A percentile compares a stretch with the other conserved stretches of the same genome.
Evolutionary conservation across 2,888 invertebrate species (phyloP).

Genomic region (Cybosia mesomella): DNA sequence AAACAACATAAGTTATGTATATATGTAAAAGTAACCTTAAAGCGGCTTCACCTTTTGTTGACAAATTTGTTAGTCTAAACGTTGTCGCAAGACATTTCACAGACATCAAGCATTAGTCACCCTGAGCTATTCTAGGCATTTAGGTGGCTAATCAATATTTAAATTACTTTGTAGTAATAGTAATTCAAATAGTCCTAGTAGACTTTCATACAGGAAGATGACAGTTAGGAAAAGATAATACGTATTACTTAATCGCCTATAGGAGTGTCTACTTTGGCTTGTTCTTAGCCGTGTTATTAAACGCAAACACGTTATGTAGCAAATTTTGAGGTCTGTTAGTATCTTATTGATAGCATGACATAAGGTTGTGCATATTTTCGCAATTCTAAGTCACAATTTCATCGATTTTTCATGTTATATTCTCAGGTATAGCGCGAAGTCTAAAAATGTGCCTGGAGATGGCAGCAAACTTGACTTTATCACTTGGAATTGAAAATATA

Average conservation of each 20-base stretch:
- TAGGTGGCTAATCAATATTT: constrained; percentile 51
- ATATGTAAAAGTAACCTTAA: constrained; percentile 9
- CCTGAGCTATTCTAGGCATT: constrained; percentile 49
- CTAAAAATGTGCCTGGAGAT: too few relatives aligned
- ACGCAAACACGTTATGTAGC: too few relatives aligned
- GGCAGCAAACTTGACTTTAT: too few relatives aligned
- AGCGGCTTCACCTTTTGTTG: constrained; percentile 20
- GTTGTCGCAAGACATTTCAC: constrained; percentile 43
- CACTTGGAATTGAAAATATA: too few relatives aligned
- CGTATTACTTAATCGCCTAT: background rate
- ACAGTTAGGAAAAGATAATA: constrained; percentile 13
- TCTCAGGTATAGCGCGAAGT: too few relatives aligned
- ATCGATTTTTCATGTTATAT: too few relatives aligned
- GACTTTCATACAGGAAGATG: constrained; percentile 23
- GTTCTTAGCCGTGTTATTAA: too few relatives aligned
- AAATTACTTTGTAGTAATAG: constrained; percentile 54
- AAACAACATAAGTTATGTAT: constrained; percentile 20
- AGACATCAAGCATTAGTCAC: constrained; percentile 44
- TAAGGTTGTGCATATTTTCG: too few relatives aligned
- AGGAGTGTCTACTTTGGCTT: background rate
- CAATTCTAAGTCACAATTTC: too few relatives aligned
- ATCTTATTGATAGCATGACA: too few relatives aligned
- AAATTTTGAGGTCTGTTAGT: too few relatives aligned
- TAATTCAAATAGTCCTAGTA: constrained; percentile 35
- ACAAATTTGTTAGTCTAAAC: constrained; percentile 23